Percentiles rank a stretch among this genome's conserved stretches.
These are phyloP conservation scores for Eretmocerus hayati DNA, from an alignment of 2,888 invertebrate genomes.

Conservation along the genomic window DNA sequence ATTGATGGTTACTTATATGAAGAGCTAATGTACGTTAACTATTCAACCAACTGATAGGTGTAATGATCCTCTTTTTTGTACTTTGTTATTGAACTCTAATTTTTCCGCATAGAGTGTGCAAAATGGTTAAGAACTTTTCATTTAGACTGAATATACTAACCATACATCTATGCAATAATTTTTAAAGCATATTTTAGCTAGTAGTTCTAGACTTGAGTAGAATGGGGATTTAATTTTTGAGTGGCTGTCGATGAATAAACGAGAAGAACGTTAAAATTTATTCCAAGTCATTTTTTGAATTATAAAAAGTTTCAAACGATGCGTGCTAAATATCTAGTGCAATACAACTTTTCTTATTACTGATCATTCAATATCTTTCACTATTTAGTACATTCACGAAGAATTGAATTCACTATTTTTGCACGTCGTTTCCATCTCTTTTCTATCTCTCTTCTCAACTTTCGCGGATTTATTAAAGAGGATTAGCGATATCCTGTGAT, in stretches of 20 bases:
- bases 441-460: constrained; percentile 14
- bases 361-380: constrained; percentile 17
- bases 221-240: too few species aligned
- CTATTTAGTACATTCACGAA: constrained; percentile 24
- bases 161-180: too few species aligned
- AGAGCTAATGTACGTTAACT: constrained; percentile 16
- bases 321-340: constrained; percentile 21
- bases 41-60: constrained; percentile 17
- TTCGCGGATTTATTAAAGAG: constrained; percentile 22
- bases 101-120: constrained; percentile 13
- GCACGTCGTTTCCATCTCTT: constrained; percentile 3
- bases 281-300: too few species aligned
- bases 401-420: constrained; percentile 13
- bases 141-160: too few species aligned
- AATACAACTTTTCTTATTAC: constrained; percentile 17
- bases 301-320: constrained; percentile 12
- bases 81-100: constrained; percentile 22
- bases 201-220: too few species aligned
- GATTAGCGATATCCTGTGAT: constrained; percentile 26
- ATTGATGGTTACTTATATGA: constrained; percentile 13
- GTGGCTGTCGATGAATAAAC: too few species aligned
- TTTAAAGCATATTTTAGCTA: too few species aligned
- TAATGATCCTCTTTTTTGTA: constrained; percentile 24
- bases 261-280: too few species aligned
- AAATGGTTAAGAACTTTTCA: constrained; percentile 19